Evolutionary conservation across 37 sponge, comb jelly and placozoan species (phyloP).

Genomic region (Cliona cf. orientalis): DNA sequence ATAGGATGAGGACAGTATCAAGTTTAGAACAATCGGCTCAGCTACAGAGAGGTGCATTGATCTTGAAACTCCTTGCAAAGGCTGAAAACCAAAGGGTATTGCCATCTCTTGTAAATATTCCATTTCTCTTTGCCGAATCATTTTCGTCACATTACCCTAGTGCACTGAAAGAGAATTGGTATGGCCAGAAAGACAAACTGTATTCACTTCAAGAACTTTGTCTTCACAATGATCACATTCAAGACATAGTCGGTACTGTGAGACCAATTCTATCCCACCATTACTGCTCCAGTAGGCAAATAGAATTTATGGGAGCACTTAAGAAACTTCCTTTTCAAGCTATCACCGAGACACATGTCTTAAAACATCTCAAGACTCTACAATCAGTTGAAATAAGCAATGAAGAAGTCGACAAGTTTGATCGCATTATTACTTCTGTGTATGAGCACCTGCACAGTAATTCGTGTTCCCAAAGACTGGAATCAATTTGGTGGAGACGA

Average conservation of each 20-base stretch:
- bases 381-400: no score
- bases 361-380: no score
- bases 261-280: constrained; percentile 13
- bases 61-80: background rate
- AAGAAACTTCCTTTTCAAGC: no score
- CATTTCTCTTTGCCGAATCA: background rate
- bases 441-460: no score
- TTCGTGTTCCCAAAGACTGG: no score
- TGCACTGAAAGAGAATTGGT: constrained; percentile 33
- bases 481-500: no score
- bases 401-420: no score
- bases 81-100: background rate
- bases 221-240: background rate
- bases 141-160: constrained; percentile 16
- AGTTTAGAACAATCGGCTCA: background rate
- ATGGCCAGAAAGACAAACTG: background rate
- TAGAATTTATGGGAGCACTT: no score
- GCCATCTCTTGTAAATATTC: no score
- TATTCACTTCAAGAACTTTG: background rate
- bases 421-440: no score
- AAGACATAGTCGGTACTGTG: constrained; percentile 57
- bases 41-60: background rate
- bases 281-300: no score
- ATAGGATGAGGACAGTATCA: background rate
- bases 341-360: no score